phyloP scores from a whole-genome alignment of 92 coral and sea anemone species.

The Metridium senile region DNA sequence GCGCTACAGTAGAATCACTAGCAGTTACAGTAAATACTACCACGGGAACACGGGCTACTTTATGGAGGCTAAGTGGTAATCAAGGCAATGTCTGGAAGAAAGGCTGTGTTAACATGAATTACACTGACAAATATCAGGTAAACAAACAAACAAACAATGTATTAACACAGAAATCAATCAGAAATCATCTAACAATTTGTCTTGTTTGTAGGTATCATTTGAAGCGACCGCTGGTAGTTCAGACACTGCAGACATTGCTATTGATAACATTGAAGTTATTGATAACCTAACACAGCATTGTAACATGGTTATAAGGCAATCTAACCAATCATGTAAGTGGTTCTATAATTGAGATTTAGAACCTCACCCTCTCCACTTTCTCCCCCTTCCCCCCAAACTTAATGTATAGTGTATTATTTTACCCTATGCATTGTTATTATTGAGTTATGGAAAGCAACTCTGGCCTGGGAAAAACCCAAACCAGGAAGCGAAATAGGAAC shows the following conservation, averaged over 20 bases:
- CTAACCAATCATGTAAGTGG: background rate
- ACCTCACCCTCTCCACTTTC: too few relatives aligned
- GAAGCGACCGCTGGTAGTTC: background rate
- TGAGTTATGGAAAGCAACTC: too few relatives aligned
- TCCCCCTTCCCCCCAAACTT: too few relatives aligned
- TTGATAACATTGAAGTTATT: background rate
- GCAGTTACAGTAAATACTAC: background rate
- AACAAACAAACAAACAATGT: background rate
- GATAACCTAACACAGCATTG: background rate
- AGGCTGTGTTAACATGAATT: slow-evolving; percentile 12
- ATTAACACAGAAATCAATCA: too few relatives aligned
- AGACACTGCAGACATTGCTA: slow-evolving; percentile 4
- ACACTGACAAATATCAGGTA: background rate
- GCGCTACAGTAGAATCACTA: slow-evolving; percentile 16
- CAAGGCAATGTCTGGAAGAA: slow-evolving; percentile 18
- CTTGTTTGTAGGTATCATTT: background rate
- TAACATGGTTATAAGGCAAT: background rate
- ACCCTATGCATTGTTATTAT: too few relatives aligned
- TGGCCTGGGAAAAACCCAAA: too few relatives aligned
- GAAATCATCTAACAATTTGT: too few relatives aligned
- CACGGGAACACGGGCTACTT: background rate
- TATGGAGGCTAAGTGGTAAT: slow-evolving; percentile 27
- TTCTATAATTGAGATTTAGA: too few relatives aligned
- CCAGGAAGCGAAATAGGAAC: too few relatives aligned
- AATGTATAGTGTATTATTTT: too few relatives aligned